Evolutionary conservation across 53 echinoderm and acorn worm genomes (phyloP), one percentile per base, ranked within the genome.

Genomic region (Patiria pectinifera): DNA sequence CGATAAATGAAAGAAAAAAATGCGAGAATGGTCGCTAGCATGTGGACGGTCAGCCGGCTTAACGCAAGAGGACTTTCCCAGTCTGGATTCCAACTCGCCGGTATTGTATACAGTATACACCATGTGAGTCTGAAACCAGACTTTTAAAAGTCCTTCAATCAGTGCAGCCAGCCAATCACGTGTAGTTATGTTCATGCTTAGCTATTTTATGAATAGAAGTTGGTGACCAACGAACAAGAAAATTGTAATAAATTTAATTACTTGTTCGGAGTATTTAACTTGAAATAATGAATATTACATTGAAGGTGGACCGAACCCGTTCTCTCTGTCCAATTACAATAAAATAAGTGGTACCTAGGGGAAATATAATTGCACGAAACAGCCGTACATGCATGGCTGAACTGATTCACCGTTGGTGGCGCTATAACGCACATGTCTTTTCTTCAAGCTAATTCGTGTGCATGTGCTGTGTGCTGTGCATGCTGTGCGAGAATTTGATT

Each of bases 1-100:
- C 75, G 82, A 83, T 86, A 90, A 48, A 95, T 81, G 10, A 92
- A 89, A 14, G 95, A 92, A 44, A 84, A 84, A 15, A 84, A 84
- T 2, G 92, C 89, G 46, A 97, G 93, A 78, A 97, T 62, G 72
- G 96, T 94, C 58, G 89, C 93, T 62, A 94, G 82, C 97, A 94
- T 95, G 93, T 91, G 89, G 48, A 21, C 22, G 62, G 48, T 3
- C 44, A 2, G 75, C 63, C 79, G 81, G 89, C 79, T 62, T 85
- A 69, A 11, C 26, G 19, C 69, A 45, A 92, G 85, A 92, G 85
- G 19, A 88, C 77, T 78, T 78, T 11, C 12, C 6, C 47, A 79
- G 80, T 79, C 80, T 79, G 47, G 19, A 2, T 21, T 74, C 3
- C 74, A 2, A 22, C 24, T 24, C 24, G 19, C 69, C 7, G 69